phyloP scores from a whole-genome alignment of 2,888 invertebrate genomes.

The Rambutsinella grinnellia region DNA sequence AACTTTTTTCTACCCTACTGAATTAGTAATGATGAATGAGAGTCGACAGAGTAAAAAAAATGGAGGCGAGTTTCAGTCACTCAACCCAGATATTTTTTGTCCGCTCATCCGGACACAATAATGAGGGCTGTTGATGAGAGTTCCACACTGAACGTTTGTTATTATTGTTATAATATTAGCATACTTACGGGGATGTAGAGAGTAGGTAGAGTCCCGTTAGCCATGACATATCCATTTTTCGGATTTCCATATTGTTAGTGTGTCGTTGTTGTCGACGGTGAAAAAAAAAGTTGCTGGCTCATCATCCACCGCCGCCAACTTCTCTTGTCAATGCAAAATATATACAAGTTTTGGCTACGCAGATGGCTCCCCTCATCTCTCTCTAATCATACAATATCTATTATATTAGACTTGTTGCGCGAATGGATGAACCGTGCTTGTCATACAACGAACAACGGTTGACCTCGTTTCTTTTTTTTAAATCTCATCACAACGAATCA shows the following conservation, averaged over 20 bases:
- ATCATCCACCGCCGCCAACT: neutral
- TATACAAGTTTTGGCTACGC: constrained; percentile 30
- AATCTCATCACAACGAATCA: constrained; percentile 2
- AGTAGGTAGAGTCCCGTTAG: constrained; percentile 55
- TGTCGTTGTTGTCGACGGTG: constrained; percentile 21
- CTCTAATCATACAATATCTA: constrained; percentile 23
- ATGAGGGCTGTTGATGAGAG: constrained; percentile 22
- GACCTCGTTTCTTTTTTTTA: constrained; percentile 49
- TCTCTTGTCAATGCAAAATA: constrained; percentile 24
- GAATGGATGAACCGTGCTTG: constrained; percentile 48
- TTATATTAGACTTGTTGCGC: constrained; percentile 38
- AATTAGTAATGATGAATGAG: constrained; percentile 9
- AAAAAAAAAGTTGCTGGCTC: neutral
- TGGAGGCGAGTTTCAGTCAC: constrained; percentile 10
- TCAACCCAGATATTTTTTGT: constrained; percentile 53
- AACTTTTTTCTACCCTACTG: too few relatives aligned
- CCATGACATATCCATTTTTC: constrained; percentile 58
- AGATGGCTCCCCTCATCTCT: too few relatives aligned
- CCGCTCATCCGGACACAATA: constrained; percentile 43
- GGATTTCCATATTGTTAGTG: constrained; percentile 54
- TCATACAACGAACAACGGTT: constrained; percentile 54
- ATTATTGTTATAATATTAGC: constrained; percentile 17
- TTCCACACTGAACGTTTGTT: constrained; percentile 49
- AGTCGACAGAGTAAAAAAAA: constrained; percentile 3
- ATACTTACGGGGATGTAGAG: neutral